Evolutionary conservation across 2,113 vertebrate species (phyloP).

Genomic region (Stigmatopora argus): DNA sequence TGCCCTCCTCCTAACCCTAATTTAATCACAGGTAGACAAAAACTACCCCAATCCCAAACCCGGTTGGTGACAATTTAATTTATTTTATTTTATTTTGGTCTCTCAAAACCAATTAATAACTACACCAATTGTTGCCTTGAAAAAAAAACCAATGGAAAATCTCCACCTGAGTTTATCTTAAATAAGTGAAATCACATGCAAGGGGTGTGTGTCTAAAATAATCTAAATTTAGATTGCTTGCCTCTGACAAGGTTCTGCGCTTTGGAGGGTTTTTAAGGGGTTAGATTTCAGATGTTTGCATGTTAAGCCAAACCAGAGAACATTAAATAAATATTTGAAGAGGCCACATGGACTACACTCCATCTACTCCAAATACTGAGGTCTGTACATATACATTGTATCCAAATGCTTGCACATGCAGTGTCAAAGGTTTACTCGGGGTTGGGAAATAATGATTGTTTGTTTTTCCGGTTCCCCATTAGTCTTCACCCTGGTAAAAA

Average conservation of each 20-base stretch:
- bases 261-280: neutral
- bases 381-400: neutral
- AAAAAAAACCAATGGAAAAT: neutral
- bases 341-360: neutral
- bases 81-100: conserved; percentile 7
- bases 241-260: neutral
- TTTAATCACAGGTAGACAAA: conserved; percentile 40
- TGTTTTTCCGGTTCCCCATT: neutral
- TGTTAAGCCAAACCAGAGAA: neutral
- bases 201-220: neutral
- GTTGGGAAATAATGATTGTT: neutral
- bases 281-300: neutral
- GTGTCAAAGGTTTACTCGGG: neutral
- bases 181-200: neutral
- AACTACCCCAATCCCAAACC: conserved; percentile 9
- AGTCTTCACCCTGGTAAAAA: too few species aligned
- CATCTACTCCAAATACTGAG: neutral
- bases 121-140: neutral
- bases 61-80: conserved; percentile 11
- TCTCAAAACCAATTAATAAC: neutral
- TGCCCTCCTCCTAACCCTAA: conserved; percentile 18
- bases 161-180: neutral
- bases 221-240: neutral
- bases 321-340: neutral
- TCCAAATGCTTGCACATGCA: neutral